Evolutionary conservation across 2,113 vertebrate species (phyloP), one percentile per base, ranked within the genome.

Genomic region (Galbula dea): DNA sequence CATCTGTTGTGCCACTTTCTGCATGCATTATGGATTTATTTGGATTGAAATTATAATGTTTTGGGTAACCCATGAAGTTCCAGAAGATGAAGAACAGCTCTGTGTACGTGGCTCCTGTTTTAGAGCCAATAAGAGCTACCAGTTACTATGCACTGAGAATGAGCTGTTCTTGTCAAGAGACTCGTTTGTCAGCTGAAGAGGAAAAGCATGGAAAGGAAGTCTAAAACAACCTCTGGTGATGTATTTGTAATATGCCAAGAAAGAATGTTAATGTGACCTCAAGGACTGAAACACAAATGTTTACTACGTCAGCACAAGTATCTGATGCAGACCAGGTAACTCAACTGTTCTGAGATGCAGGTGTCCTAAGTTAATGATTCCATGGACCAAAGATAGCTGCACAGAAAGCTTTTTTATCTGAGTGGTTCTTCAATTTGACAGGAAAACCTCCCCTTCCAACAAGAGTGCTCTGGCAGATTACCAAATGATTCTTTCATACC

Each of bases 401-500:
- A 63, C 62, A 87, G 86, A 89, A 93, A 94, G 80, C 86, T 52
- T 81, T 5, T 67, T 93, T 77, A 83, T 84, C 68, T 46, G 14
- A 91, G 30, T 21, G 75, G n/a, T 77, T 96, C 89, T 89, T 92
- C 76, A 58, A 73, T 89, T 78, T 43, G 68, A 95, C 77, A 95
- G 74, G 88, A 95, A 97, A 95, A 29, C 41, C 86, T 94, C 43
- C 85, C 77, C 48, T 94, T 91, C 52, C 62, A 96, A 89, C 45
- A 65, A 88, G 86, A 94, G 62, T 15, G 52, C 86, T 91, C 94
- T 97, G 95, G 94, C 83, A 96, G 57, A 96, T 96, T 55, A 86
- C 87, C 95, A 96, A 96, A 83, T 57, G 67, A 94, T 93, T 84
- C 87, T 91, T 91, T 96, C 95, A 58, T 48, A 95, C 12, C 39